Conservation (phyloP, 2,113 vertebrate species). For the Pedionomus torquatus region DNA sequence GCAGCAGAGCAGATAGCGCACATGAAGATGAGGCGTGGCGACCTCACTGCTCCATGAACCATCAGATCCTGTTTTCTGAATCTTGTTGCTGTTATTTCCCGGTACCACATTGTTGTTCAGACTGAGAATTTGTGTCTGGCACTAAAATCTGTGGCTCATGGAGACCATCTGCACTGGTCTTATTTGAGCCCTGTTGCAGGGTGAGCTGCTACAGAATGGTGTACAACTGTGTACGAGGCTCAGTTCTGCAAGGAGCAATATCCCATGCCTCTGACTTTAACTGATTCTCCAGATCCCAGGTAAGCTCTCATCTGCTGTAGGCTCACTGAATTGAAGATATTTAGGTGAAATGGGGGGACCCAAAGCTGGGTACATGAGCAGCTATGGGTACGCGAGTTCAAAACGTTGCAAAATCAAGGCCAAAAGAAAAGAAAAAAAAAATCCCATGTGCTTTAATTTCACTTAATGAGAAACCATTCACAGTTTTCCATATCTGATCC, state of each 20-base stretch:
- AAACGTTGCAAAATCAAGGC: not conserved
- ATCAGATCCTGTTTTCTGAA: not conserved
- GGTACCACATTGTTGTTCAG: not conserved
- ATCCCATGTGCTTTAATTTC: slow-evolving; percentile 9
- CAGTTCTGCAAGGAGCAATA: not conserved
- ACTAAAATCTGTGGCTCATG: not conserved
- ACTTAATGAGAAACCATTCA: slow-evolving; percentile 50
- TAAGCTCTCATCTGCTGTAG: not conserved
- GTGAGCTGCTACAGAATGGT: not conserved
- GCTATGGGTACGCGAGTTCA: fast-evolving
- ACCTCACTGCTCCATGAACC: not conserved
- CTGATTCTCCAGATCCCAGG: not conserved
- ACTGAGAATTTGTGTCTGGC: not conserved
- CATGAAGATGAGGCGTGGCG: not conserved
- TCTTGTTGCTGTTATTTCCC: not conserved
- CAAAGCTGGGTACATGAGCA: not conserved
- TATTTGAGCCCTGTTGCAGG: not conserved
- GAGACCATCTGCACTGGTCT: not conserved
- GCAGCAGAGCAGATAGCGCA: not conserved
- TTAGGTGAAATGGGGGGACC: not conserved
- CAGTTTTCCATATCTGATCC: slow-evolving; percentile 34
- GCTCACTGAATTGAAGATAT: not conserved
- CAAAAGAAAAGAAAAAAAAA: not conserved
- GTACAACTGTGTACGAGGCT: not conserved
- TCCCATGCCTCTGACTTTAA: no score